Evolutionary conservation across 2,797 vertebrate genomes (phyloP), one percentile per base, ranked within the genome.

Genomic region (Aldrovandia affinis): DNA sequence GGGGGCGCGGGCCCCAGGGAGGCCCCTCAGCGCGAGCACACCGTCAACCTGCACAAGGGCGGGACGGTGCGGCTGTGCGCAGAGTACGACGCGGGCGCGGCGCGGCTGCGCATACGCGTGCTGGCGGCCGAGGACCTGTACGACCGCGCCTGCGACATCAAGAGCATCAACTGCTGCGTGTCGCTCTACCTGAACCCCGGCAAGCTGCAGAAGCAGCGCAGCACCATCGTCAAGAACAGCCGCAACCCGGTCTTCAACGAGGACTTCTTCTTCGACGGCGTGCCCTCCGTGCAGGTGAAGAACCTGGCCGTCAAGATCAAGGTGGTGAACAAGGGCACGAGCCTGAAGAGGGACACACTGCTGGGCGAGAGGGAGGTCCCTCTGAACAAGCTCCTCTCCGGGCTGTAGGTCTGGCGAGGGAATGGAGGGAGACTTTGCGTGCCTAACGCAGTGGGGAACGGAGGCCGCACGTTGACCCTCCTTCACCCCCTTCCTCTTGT

Each of bases 221-320:
- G 98, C 96, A 98, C 97, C 91, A 97, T 99, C n/a, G 94, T 99
- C 93, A 99, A 98, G 94, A 98, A 98, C 93, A 99, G 97, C 94
- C 96, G 97, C 88, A 98, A 97, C 89, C 98, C 98, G 0, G 85
- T 98, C 89, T 99, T 99, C 95, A 99, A 99, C 0, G 98, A 99
- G 92, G 98, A 99, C 93, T 99, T 99, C 93, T 99, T 98, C 95
- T 99, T 99, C 1, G 98, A 99, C 0, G 95, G 97, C 1, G 92
- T 99, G 86, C 96, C 96, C 18, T 89, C 94, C 0, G 92, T 93
- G 20, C 97, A 97, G 2, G 95, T 93, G 83, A 97, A 97, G 88
- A 97, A 95, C 89, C 94, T 99, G 90, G 95, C 96, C 0, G 94
- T 99, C 86, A 97, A 98, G 92, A 92, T 99, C 91, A 99, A 99